A percentile compares a stretch with the other conserved stretches of the same genome.
Conservation (phyloP, 2,888 invertebrate genomes). For the Selenia dentaria region DNA sequence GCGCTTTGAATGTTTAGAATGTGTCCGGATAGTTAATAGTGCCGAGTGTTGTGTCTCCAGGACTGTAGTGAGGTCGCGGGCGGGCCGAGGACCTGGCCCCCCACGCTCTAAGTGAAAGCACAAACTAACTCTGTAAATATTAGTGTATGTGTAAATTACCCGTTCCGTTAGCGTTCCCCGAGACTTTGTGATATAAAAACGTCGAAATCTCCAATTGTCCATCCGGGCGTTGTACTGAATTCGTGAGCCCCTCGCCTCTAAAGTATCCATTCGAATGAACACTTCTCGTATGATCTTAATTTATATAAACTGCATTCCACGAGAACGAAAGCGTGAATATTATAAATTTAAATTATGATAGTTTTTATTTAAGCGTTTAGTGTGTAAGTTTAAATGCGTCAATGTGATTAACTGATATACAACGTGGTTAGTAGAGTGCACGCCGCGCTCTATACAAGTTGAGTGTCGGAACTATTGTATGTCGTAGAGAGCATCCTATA, state of each 20-base stretch:
- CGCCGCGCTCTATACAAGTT: slow-evolving; percentile 57
- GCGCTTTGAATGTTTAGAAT: slow-evolving; percentile 78
- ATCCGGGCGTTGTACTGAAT: slow-evolving; percentile 78
- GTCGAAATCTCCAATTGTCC: slow-evolving; percentile 73
- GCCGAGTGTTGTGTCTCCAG: slow-evolving; percentile 54
- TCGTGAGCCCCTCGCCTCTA: slow-evolving; percentile 61
- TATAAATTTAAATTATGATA: slow-evolving; percentile 64
- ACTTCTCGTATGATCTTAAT: slow-evolving; percentile 67
- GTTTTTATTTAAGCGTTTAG: slow-evolving; percentile 59
- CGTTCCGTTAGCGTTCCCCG: slow-evolving; percentile 59
- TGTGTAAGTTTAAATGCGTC: slow-evolving; percentile 74
- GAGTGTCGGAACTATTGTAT: slow-evolving; percentile 34
- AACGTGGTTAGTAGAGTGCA: slow-evolving; percentile 78
- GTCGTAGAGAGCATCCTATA: slow-evolving; percentile 71
- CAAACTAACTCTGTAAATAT: slow-evolving; percentile 81
- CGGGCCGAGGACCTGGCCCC: slow-evolving; percentile 32
- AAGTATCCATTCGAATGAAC: slow-evolving; percentile 54
- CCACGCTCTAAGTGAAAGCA: slow-evolving; percentile 67
- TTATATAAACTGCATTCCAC: slow-evolving; percentile 81
- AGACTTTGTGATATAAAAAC: slow-evolving; percentile 74
- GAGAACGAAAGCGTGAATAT: slow-evolving; percentile 69
- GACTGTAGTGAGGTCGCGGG: slow-evolving; percentile 18
- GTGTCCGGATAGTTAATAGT: slow-evolving; percentile 71
- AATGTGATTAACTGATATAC: slow-evolving; percentile 82
- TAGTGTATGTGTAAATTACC: slow-evolving; percentile 80